These are phyloP conservation scores for Brenthis hecate DNA, from an alignment of 2,888 invertebrate species.

Conservation along the genomic window DNA sequence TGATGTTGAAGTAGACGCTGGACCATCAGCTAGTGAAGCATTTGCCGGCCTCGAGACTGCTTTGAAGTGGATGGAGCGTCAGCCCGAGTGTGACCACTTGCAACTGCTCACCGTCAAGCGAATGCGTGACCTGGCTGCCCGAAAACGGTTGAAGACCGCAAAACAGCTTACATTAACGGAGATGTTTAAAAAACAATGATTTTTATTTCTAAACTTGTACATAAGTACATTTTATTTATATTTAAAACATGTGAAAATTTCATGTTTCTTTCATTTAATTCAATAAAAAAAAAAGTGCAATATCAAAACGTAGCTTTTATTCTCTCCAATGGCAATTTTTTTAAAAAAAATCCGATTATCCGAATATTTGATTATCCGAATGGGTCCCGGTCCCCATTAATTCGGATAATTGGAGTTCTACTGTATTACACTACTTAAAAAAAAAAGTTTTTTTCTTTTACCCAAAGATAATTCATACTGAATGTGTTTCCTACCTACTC, in stretches of 20 bases:
- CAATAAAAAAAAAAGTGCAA: slow-evolving; percentile 18
- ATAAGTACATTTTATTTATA: slow-evolving; percentile 39
- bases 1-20: slow-evolving; percentile 19
- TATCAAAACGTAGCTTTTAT: slow-evolving; percentile 18
- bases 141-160: slow-evolving; percentile 37
- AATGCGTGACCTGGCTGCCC: slow-evolving; percentile 41
- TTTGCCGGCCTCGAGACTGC: slow-evolving; percentile 21
- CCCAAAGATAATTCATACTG: too few species aligned
- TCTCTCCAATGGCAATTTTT: slow-evolving; percentile 21
- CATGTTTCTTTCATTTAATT: slow-evolving; percentile 27
- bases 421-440: not conserved
- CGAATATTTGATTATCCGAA: slow-evolving; percentile 16
- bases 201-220: slow-evolving; percentile 37
- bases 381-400: slow-evolving; percentile 6
- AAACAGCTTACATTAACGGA: slow-evolving; percentile 41
- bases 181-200: slow-evolving; percentile 41
- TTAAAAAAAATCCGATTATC: slow-evolving; percentile 7
- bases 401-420: slow-evolving; percentile 11
- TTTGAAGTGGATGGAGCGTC: slow-evolving; percentile 37
- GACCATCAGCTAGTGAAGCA: slow-evolving; percentile 19
- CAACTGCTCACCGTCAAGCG: slow-evolving; percentile 40
- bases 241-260: slow-evolving; percentile 38
- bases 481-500: too few species aligned
- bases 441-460: too few species aligned
- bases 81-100: slow-evolving; percentile 40